Base-by-base conservation (phyloP, 2,888 invertebrate species). In the Anthophora plumipes region DNA sequence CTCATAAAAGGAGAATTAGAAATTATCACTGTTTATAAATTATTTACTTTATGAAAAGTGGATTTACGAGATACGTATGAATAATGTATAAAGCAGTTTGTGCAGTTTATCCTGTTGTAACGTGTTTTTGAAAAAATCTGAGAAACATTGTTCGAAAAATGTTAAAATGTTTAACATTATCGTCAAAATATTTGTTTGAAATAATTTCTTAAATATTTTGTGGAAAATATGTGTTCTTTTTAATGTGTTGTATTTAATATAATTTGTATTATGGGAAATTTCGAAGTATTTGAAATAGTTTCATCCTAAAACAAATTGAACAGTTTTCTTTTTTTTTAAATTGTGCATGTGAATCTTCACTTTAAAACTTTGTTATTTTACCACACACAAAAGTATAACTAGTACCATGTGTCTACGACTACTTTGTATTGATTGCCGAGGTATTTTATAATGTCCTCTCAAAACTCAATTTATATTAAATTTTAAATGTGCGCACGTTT, bases 391-490 rank as follows among this genome's bases (percentile, higher is more conserved):
- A 48, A 73, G 59, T 17, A 80, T 60, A n/a, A 73, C 55, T 79
- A 75, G 43, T 94, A 94, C 91, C 91, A 93, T 95, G 92, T 94
- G 95, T 87, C 93, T 95, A 73, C 93, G 94, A 89, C 92, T 95
- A 82, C 93, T 94, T 89, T 95, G 95, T 92, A 94, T 94, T 86
- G 94, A 94, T 93, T 95, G 95, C 91, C 94, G 94, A 94, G 95
- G 95, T 95, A 93, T 89, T 72, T 68, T 57, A 61, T 43, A 31
- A 61, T 61, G 25, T 63, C 37, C 37, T 37, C 31, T 31, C 52
- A 14, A 50, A 70, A 46, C 25, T 66, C 63, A 14, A 68, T 55
- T 37, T 22, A 43, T 22, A 37, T n/a, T 68, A 54, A 48, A 50
- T 22, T 63, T 63, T 54, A 52, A 37, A 11, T 25, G 0, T 22